Evolutionary conservation across 2,888 invertebrate genomes (phyloP), one percentile per base, ranked within the genome.

Genomic region (Calameuta idolon): DNA sequence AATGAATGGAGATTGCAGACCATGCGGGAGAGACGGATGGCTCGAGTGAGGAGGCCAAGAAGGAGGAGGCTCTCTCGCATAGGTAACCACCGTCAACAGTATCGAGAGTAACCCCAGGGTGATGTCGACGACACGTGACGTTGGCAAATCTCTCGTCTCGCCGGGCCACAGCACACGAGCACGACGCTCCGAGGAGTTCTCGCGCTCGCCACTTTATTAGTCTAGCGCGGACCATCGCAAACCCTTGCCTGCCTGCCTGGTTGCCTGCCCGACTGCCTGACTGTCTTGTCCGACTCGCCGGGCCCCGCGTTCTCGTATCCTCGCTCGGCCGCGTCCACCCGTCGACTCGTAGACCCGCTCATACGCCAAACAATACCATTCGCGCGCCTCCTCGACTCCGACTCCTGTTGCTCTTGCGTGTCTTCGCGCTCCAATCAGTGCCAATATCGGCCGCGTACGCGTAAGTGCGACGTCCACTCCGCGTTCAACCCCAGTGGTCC

Each of bases 141-240:
- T 84, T 84, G 87, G 88, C 87, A 86, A 88, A 87, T 87, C 87
- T 55, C 55, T 87, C 84, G 87, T 89, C 86, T 85, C 83, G 83
- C 78, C 82, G 81, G 79, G 77, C 73, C 75, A 82, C 77, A 77
- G 76, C 76, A 77, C 75, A 76, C 78, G 76, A 77, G 73, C 79
- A 69, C 75, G 82, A 79, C 81, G 78, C 82, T 79, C 82, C 87
- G 86, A 85, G 87, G 86, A 86, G 87, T 89, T 89, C 86, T 89
- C 89, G 88, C 89, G 89, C 89, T 86, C 87, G 88, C 88, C 87
- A 85, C 89, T 90, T 90, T 90, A 90, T 90, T 90, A 90, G 90
- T 90, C 90, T 88, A 88, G 88, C 89, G 89, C 89, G 89, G 87
- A 88, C 89, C 89, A 89, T 89, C 90, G 90, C 87, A 89, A 89